phyloP scores from a whole-genome alignment of 2,113 vertebrate genomes.

The Aix galericulata region DNA sequence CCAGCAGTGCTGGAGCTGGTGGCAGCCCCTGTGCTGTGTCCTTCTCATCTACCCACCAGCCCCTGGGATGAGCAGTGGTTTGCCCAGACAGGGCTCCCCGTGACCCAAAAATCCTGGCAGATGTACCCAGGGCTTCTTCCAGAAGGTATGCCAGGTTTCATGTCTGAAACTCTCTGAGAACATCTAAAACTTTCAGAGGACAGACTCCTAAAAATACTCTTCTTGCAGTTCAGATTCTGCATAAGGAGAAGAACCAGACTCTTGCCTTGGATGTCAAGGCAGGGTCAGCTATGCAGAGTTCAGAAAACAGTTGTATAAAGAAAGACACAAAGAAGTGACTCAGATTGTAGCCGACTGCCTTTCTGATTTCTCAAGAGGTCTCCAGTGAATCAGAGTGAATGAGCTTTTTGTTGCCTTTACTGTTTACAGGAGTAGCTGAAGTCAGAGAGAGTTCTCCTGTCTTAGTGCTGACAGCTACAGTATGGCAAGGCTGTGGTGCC shows the following conservation, averaged over 20 bases:
- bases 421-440: conserved; percentile 43
- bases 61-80: not conserved
- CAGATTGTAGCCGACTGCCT: not conserved
- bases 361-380: conserved; percentile 46
- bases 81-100: not conserved
- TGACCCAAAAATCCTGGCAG: not conserved
- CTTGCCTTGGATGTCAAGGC: not conserved
- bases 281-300: conserved; percentile 3
- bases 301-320: conserved; percentile 38
- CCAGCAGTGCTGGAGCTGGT: rapidly evolving
- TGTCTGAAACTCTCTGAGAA: not conserved
- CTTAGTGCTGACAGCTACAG: conserved; percentile 52
- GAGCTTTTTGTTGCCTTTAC: conserved; percentile 43
- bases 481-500: conserved; percentile 3
- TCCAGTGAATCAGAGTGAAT: conserved; percentile 38
- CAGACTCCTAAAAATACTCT: not conserved
- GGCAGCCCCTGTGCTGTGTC: not conserved
- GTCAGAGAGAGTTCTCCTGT: conserved; percentile 29
- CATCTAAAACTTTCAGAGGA: not conserved
- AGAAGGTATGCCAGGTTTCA: not conserved
- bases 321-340: conserved; percentile 37
- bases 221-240: not conserved
- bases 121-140: not conserved
- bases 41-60: not conserved
- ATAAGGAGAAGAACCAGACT: not conserved